These are phyloP conservation scores for Drosophila sturtevanti DNA, from an alignment of 1,140 invertebrate species.

Conservation along the genomic window DNA sequence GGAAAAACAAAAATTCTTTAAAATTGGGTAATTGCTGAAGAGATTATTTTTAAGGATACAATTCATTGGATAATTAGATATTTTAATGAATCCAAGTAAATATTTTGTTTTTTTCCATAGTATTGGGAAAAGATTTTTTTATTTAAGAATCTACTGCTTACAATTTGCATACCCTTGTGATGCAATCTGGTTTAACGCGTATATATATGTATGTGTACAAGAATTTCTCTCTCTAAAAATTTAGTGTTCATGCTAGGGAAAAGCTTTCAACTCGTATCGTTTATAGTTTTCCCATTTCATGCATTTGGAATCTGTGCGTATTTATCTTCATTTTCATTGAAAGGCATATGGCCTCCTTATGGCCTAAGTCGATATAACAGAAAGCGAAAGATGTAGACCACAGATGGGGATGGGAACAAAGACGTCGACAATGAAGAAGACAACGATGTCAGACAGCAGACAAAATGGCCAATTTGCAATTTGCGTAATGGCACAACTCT, in stretches of 20 bases:
- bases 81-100: too few species aligned
- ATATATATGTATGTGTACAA: background rate
- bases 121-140: too few species aligned
- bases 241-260: background rate
- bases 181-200: background rate
- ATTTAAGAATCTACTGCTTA: background rate
- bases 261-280: background rate
- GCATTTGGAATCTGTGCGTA: conserved; percentile 29
- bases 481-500: conserved; percentile 61
- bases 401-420: background rate
- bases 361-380: conserved; percentile 49
- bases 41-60: too few species aligned
- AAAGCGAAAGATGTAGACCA: conserved; percentile 11
- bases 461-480: conserved; percentile 65
- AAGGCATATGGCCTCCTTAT: conserved; percentile 43
- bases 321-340: conserved; percentile 41
- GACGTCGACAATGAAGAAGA: background rate
- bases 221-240: background rate
- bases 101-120: too few species aligned
- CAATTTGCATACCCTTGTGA: background rate
- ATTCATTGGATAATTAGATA: too few species aligned
- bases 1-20: too few species aligned
- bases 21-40: too few species aligned
- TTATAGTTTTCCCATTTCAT: conserved; percentile 9
- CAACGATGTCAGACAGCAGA: conserved; percentile 19